phyloP scores from a whole-genome alignment of 2,888 invertebrate species.

The Lypha dubia region DNA sequence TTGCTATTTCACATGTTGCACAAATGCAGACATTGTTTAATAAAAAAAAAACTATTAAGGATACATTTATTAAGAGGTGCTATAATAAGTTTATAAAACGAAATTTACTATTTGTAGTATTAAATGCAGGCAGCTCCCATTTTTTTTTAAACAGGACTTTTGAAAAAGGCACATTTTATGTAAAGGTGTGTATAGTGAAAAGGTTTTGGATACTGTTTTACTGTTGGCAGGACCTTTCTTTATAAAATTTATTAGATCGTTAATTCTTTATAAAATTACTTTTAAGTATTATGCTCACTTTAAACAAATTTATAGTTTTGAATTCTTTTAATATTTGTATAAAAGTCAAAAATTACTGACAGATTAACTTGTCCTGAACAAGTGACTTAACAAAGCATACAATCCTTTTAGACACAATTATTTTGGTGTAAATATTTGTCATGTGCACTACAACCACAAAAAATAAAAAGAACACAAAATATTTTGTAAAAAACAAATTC shows the following conservation, averaged over 20 bases:
- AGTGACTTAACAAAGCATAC: not conserved
- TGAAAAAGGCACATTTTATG: no score
- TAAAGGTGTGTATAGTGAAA: no score
- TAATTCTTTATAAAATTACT: no score
- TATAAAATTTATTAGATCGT: no score
- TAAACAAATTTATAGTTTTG: not conserved
- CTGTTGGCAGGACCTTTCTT: no score
- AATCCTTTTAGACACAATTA: constrained; percentile 31
- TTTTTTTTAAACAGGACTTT: no score
- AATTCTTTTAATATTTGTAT: not conserved
- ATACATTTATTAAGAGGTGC: constrained; percentile 12
- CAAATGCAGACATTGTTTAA: constrained; percentile 36
- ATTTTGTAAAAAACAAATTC: no score
- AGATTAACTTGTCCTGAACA: not conserved
- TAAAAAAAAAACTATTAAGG: constrained; percentile 50
- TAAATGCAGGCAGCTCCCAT: not conserved
- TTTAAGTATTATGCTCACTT: not conserved
- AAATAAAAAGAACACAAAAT: constrained; percentile 56
- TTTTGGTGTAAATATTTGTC: constrained; percentile 79
- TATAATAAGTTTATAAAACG: constrained; percentile 15
- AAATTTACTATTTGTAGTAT: not conserved
- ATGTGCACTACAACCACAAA: constrained; percentile 74
- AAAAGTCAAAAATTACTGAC: not conserved
- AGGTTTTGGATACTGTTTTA: no score
- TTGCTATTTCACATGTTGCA: constrained; percentile 32